Evolutionary conservation across 2,113 vertebrate species (phyloP), one percentile per base, ranked within the genome.

Genomic region (Ceyx melanurus): DNA sequence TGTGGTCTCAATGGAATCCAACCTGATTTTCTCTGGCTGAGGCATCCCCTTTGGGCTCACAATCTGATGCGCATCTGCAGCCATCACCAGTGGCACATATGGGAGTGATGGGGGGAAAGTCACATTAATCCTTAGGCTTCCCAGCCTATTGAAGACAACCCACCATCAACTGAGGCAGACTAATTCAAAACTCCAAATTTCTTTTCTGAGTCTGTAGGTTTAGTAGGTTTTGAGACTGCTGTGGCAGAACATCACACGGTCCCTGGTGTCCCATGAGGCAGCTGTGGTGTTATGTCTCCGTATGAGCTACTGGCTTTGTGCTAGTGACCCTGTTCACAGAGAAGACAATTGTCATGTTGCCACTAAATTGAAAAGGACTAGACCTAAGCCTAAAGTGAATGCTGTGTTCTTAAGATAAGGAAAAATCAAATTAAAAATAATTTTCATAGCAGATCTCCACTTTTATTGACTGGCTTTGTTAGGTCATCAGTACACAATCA

Each of bases 1-100:
- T 89, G 68, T 81, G 66, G 42, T 96, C 86, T 88, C 3, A 0
- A 35, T 92, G 84, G 79, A 97, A 93, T 93, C 40, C 33, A 85
- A 2, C 62, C 70, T 82, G 51, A 64, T 31, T 31, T 75, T 18
- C 15, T 76, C 22, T 35, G 61, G 35, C 43, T 67, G 64, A 88
- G 73, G 57, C 68, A 56, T 64, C 43, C 46, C 74, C 70, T 62
- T 45, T n/a, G 35, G 89, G 57, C 81, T 89, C 20, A 62, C 33
- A 37, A 93, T 56, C 74, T 26, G 15, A 46, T 29, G 70, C 67
- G 31, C 6, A 5, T 57, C 66, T 67, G 53, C 51, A 85, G 66
- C 91, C 62, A 73, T 64, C 23, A 68, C 70, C 56, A 48, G 62
- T 37, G 13, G 79, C 33, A 54, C 19, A 12, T 1, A 10, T 64